Evolutionary conservation across 2,113 vertebrate species (phyloP), one percentile per base, ranked within the genome.

Genomic region (Sardina pilchardus): DNA sequence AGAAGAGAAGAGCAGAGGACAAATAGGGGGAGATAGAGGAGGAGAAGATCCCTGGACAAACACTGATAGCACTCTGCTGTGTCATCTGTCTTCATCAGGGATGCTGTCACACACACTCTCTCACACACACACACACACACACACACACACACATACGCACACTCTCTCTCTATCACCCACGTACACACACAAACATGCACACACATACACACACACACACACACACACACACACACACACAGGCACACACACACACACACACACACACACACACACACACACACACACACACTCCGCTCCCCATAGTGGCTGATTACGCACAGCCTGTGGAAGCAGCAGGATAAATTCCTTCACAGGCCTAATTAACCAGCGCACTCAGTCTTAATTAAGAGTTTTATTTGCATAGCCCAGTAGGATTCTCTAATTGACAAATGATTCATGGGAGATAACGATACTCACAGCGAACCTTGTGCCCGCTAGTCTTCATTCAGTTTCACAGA

Each of bases 21-120:
- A 78, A 34, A 78, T 78, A 34, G 71, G 34, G 67, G 36, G 75
- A 17, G 67, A 34, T 24, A 36, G 42, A 63, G 43, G 56, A 67
- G 71, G 48, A 75, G 53, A 53, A 81, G 59, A 59, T 81, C 63
- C 48, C 10, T 83, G 71, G 81, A 88, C 82, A 83, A 81, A 83
- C 71, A 83, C 85, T 88, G 85, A 88, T 86, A 86, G 86, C 82
- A 82, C 83, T 78, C 78, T 63, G 82, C 67, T 63, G 80, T 83
- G 39, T 84, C 63, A 50, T 86, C 85, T 81, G 85, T 84, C 87
- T 87, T 87, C 82, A 83, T 86, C 84, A 86, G 75, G 53, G 63
- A 42, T 59, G 83, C 85, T 84, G 85, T 82, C 85, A 84, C 82
- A 80, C 81, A 56, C 53, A 53, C 44, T 26, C 42, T 34, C 50